phyloP scores from a whole-genome alignment of 1,140 invertebrate species.

The Cheumatopsyche charites region DNA sequence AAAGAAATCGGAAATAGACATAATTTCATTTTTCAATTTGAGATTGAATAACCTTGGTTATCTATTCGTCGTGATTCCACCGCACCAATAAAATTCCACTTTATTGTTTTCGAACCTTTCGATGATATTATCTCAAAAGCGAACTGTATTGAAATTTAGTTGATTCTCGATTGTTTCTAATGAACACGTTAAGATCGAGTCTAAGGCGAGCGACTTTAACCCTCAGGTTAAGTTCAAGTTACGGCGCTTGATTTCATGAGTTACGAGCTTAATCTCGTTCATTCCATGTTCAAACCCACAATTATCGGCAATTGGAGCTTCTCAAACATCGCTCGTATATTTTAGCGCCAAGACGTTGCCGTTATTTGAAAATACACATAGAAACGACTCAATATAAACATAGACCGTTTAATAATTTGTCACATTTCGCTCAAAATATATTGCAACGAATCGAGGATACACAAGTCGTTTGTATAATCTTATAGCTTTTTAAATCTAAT shows the following conservation, averaged over 20 bases:
- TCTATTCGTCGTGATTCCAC: no score
- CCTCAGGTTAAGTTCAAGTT: slow-evolving; percentile 38
- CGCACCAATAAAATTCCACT: no score
- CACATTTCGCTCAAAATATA: not conserved
- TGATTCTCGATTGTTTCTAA: slow-evolving; percentile 30
- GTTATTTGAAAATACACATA: not conserved
- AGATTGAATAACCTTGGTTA: no score
- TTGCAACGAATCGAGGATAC: not conserved
- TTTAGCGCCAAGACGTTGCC: not conserved
- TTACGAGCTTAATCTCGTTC: slow-evolving; percentile 33
- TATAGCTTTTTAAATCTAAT: not conserved
- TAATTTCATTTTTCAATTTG: no score
- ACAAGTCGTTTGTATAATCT: slow-evolving; percentile 5
- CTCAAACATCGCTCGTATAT: not conserved
- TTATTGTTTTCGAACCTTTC: not conserved
- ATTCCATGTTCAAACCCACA: slow-evolving; percentile 1
- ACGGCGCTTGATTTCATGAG: slow-evolving; percentile 33
- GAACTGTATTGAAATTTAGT: slow-evolving; percentile 23
- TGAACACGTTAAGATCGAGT: slow-evolving; percentile 29
- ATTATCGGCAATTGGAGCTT: slow-evolving; percentile 16
- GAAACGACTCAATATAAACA: not conserved
- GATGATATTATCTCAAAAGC: slow-evolving; percentile 1
- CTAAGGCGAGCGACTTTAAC: slow-evolving; percentile 19
- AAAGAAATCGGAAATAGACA: no score
- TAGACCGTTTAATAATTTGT: not conserved